phyloP scores from a whole-genome alignment of 2,113 vertebrate species.

The Butorides virescens region DNA sequence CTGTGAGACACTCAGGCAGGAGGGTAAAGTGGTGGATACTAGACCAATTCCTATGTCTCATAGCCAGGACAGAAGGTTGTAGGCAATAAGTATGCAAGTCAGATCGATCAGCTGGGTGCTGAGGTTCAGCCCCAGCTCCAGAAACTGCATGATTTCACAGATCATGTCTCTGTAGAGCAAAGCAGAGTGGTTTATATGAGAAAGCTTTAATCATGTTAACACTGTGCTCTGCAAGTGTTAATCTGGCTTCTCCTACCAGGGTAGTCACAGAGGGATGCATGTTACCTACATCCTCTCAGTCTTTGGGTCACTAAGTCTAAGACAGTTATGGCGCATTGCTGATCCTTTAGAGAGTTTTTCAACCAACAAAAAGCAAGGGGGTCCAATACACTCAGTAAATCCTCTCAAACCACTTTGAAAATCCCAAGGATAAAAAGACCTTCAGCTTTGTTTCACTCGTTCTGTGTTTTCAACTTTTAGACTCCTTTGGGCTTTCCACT shows the following conservation, averaged over 20 bases:
- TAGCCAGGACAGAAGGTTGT: background rate
- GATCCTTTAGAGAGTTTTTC: background rate
- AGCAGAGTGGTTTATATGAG: background rate
- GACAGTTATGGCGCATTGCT: fast-evolving
- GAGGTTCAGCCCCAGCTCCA: background rate
- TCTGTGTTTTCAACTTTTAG: background rate
- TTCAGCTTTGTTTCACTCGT: background rate
- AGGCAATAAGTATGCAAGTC: background rate
- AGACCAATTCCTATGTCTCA: background rate
- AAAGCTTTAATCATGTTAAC: background rate
- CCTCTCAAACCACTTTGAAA: background rate
- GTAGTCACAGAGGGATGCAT: background rate
- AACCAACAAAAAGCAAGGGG: background rate
- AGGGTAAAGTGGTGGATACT: background rate
- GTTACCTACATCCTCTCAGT: background rate
- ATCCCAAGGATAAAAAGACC: conserved; percentile 23
- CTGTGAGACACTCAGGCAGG: background rate
- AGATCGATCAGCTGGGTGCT: background rate
- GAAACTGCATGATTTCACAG: background rate
- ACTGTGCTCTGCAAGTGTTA: background rate
- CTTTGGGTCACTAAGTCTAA: background rate
- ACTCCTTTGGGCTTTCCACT: background rate
- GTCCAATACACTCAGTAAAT: background rate
- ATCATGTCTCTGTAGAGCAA: background rate
- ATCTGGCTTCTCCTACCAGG: background rate